Evolutionary conservation across 2,888 invertebrate species (phyloP).

Genomic region (Eustalomyia histrio): DNA sequence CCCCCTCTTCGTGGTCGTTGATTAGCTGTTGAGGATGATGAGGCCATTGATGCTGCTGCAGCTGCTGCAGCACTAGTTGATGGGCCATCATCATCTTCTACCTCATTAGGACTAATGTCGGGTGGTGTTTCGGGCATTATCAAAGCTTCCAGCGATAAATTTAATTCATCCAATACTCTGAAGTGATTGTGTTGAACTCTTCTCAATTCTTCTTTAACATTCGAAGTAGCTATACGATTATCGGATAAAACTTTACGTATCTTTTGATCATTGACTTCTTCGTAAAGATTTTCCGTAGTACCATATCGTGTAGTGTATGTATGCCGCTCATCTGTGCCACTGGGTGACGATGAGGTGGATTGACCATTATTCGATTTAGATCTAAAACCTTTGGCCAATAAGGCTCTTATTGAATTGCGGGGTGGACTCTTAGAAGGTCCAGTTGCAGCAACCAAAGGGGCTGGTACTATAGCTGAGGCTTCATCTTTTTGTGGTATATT

Average conservation of each 20-base stretch:
- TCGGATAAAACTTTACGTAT: conserved; percentile 79
- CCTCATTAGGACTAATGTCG: conserved; percentile 80
- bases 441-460: conserved; percentile 63
- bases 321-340: conserved; percentile 80
- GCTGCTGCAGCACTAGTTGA: conserved; percentile 52
- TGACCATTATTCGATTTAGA: conserved; percentile 75
- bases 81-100: conserved; percentile 81
- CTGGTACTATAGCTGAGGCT: conserved; percentile 66
- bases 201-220: conserved; percentile 90
- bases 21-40: conserved; percentile 51
- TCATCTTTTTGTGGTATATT: conserved; percentile 81
- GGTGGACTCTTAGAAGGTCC: conserved; percentile 78
- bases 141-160: conserved; percentile 93
- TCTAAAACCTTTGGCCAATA: conserved; percentile 78
- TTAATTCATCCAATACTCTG: conserved; percentile 90
- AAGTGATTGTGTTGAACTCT: conserved; percentile 91
- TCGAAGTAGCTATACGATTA: conserved; percentile 83
- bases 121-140: conserved; percentile 87
- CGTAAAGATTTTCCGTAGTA: conserved; percentile 84
- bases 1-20: conserved; percentile 74
- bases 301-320: conserved; percentile 89
- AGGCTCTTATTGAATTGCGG: conserved; percentile 77
- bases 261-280: conserved; percentile 79
- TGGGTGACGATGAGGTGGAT: conserved; percentile 74
- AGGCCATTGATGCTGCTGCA: conserved; percentile 57